phyloP scores from a whole-genome alignment of 2,888 invertebrate genomes.

The Arrhopalites spinosus region DNA sequence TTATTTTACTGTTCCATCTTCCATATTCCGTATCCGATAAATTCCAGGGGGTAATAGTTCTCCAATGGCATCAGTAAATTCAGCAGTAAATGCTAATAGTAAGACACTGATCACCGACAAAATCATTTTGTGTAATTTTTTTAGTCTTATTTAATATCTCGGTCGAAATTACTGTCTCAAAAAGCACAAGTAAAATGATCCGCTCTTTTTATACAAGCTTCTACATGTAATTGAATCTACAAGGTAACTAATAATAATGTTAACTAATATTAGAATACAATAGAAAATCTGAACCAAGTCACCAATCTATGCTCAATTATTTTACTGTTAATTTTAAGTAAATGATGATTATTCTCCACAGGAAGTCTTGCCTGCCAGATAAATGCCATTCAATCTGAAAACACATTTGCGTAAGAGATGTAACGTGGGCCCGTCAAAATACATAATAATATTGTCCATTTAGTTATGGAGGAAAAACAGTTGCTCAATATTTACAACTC shows the following conservation, averaged over 20 bases:
- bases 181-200: neutral
- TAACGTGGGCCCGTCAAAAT: no score
- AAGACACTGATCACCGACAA: neutral
- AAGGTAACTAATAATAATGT: neutral
- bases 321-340: no score
- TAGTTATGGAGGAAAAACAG: no score
- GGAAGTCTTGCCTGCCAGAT: no score
- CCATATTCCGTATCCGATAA: slow-evolving; percentile 17
- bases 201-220: neutral
- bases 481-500: no score
- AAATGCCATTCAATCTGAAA: no score
- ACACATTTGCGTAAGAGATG: no score
- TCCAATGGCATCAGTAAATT: slow-evolving; percentile 7
- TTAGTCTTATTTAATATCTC: neutral
- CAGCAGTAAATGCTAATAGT: neutral
- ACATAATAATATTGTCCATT: no score
- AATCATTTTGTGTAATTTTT: neutral
- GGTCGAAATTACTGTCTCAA: neutral
- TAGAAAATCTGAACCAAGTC: no score
- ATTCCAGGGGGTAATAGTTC: slow-evolving; percentile 30
- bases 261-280: neutral
- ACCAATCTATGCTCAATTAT: no score
- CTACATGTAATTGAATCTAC: neutral
- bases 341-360: no score
- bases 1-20: slow-evolving; percentile 27